Evolutionary conservation across 64 coral and sea anemone genomes (phyloP).

Genomic region (Pocillopora damicornis): DNA sequence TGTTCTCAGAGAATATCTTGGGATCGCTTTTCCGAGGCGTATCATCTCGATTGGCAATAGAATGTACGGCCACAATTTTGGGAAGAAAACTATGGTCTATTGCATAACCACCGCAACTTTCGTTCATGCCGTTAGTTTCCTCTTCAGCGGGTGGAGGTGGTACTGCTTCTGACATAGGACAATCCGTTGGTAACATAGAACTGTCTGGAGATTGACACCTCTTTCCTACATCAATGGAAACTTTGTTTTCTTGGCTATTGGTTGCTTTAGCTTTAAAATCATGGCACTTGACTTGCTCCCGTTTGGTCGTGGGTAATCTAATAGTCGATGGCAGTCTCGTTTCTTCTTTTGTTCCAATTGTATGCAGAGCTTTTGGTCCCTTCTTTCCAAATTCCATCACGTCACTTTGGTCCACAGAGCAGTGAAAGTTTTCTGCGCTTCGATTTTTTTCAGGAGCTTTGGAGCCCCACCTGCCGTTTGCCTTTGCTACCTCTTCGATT

Average conservation of each 20-base stretch:
- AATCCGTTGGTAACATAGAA: background rate
- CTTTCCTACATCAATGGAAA: background rate
- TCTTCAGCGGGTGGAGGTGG: background rate
- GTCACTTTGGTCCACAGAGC: background rate
- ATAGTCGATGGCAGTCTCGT: background rate
- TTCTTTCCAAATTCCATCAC: background rate
- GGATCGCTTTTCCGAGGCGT: background rate
- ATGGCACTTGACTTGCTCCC: background rate
- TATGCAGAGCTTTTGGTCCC: background rate
- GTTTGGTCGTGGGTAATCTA: background rate
- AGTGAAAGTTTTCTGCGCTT: background rate
- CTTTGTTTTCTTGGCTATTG: background rate
- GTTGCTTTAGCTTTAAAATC: background rate
- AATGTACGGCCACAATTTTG: constrained; percentile 58
- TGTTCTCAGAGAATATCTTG: background rate
- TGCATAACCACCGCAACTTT: constrained; percentile 29
- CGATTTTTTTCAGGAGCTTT: background rate
- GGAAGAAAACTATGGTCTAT: constrained; percentile 41
- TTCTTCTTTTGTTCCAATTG: background rate
- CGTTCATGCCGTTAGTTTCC: background rate
- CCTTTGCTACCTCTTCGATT: background rate
- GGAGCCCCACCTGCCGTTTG: background rate
- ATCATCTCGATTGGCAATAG: constrained; percentile 21
- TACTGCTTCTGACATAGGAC: background rate
- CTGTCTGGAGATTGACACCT: background rate